These are phyloP conservation scores for Drosophila rufa DNA, from an alignment of 1,140 invertebrate genomes.

Conservation along the genomic window DNA sequence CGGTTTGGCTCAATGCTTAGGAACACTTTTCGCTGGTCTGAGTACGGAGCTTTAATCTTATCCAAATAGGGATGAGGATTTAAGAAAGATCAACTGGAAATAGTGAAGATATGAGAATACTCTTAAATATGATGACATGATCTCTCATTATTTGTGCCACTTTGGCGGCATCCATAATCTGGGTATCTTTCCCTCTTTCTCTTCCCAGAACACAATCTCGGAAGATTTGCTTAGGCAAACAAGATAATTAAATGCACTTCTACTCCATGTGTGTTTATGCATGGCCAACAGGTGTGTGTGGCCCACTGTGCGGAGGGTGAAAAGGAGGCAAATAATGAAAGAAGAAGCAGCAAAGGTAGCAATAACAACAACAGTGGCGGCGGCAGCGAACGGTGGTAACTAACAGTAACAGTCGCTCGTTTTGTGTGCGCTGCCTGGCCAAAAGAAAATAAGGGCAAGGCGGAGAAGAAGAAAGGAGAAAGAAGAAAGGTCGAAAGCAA, in stretches of 20 bases:
- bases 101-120: background rate
- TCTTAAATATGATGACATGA: background rate
- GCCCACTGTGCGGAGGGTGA: slow-evolving; percentile 31
- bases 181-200: background rate
- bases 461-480: slow-evolving; percentile 58
- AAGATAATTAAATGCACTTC: slow-evolving; percentile 29
- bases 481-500: slow-evolving; percentile 82
- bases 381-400: slow-evolving; percentile 50
- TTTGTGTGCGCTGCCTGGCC: slow-evolving; percentile 52
- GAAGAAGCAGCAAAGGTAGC: slow-evolving; percentile 14
- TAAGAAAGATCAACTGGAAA: background rate
- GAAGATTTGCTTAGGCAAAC: slow-evolving; percentile 15
- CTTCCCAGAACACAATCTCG: slow-evolving; percentile 21
- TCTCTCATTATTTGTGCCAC: background rate
- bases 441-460: slow-evolving; percentile 75
- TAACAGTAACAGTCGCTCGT: slow-evolving; percentile 67
- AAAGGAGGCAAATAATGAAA: slow-evolving; percentile 2
- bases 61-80: background rate
- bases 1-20: too few relatives aligned
- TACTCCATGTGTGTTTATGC: slow-evolving; percentile 7
- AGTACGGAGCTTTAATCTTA: too few relatives aligned
- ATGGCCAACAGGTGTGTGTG: slow-evolving; percentile 31
- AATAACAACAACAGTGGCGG: slow-evolving; percentile 19
- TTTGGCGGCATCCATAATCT: slow-evolving; percentile 4
- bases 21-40: too few relatives aligned